Evolutionary conservation across 1,140 invertebrate species (phyloP).

Genomic region (Drosophila micromelanica): DNA sequence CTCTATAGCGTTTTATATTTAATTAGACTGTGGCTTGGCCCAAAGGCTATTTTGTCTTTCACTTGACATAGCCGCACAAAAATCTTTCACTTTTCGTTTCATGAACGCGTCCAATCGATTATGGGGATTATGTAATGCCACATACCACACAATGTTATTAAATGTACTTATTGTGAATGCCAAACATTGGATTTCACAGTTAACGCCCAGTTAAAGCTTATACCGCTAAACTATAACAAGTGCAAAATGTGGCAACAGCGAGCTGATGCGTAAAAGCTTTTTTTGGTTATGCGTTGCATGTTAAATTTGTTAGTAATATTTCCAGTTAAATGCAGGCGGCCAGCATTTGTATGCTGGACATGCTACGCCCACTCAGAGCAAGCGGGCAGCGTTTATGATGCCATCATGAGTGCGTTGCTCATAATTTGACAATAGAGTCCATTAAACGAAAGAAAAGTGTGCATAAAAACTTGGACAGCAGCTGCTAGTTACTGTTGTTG

Average conservation of each 20-base stretch:
- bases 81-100: slow-evolving; percentile 74
- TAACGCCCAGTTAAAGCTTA: slow-evolving; percentile 26
- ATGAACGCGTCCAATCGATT: slow-evolving; percentile 74
- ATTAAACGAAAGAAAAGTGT: slow-evolving; percentile 70
- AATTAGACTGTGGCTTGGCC: slow-evolving; percentile 38
- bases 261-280: slow-evolving; percentile 1
- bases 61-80: slow-evolving; percentile 28
- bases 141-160: slow-evolving; percentile 39
- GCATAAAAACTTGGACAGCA: slow-evolving; percentile 37
- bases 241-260: slow-evolving; percentile 43
- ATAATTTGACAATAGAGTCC: slow-evolving; percentile 77
- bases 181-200: slow-evolving; percentile 42
- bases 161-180: slow-evolving; percentile 36
- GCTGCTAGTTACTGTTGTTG: slow-evolving; percentile 5
- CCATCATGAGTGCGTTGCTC: slow-evolving; percentile 60
- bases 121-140: slow-evolving; percentile 50
- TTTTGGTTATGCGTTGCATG: slow-evolving; percentile 47
- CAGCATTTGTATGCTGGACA: slow-evolving; percentile 42
- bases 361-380: slow-evolving; percentile 45
- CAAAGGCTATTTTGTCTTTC: slow-evolving; percentile 48
- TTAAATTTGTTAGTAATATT: slow-evolving; percentile 30
- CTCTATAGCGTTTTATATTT: slow-evolving; percentile 31
- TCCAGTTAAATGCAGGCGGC: slow-evolving; percentile 29
- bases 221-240: slow-evolving; percentile 55
- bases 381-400: slow-evolving; percentile 62